Conservation (phyloP, 2,113 vertebrate genomes). For the Antennarius striatus region DNA sequence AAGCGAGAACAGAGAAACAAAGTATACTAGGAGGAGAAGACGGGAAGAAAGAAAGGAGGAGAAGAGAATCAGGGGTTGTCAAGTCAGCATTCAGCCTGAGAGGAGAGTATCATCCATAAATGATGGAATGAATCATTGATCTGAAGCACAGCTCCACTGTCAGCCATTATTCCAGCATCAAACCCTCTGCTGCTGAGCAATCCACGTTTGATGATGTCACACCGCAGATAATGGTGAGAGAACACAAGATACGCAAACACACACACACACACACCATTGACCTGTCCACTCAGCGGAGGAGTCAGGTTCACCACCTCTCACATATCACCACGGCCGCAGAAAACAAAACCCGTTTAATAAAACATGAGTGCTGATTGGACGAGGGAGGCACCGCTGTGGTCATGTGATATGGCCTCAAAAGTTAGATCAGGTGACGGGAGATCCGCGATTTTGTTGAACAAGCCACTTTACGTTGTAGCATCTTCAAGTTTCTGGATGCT, state of each 20-base stretch:
- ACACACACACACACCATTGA: conserved; percentile 17
- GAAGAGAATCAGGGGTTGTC: not conserved
- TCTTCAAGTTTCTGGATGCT: too few species aligned
- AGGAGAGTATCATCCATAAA: conserved; percentile 61
- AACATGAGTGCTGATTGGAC: conserved; percentile 63
- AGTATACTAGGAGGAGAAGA: not conserved
- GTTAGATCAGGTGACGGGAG: conserved; percentile 4
- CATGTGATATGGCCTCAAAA: conserved; percentile 26
- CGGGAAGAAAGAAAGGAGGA: conserved; percentile 8
- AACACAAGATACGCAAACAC: conserved; percentile 14
- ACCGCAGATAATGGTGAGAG: not conserved
- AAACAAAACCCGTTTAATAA: conserved; percentile 69
- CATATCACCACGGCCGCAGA: conserved; percentile 62
- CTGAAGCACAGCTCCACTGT: conserved; percentile 47
- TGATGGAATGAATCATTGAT: conserved; percentile 63
- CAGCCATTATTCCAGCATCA: conserved; percentile 49
- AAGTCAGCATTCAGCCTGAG: conserved; percentile 50
- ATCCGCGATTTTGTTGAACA: too few species aligned
- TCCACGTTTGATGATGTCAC: not conserved
- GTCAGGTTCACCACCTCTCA: conserved; percentile 52
- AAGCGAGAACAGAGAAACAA: not conserved
- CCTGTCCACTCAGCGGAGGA: conserved; percentile 54
- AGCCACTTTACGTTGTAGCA: too few species aligned
- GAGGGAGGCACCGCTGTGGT: conserved; percentile 24
- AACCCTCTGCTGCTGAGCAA: not conserved